Base-by-base conservation (phyloP, 2,888 invertebrate species). In the Baronia brevicornis region DNA sequence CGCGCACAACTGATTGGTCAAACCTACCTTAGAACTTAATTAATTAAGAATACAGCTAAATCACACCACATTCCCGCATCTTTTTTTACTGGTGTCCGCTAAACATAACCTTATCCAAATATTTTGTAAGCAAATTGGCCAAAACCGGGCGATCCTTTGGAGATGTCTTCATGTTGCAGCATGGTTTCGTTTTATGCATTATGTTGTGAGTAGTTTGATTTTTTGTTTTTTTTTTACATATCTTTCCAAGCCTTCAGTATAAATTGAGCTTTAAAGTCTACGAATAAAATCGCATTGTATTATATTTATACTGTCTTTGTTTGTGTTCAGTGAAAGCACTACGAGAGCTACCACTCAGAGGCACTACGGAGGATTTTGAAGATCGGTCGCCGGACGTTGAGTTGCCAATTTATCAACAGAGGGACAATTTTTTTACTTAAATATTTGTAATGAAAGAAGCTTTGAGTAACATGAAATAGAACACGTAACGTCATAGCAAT, bases 401-500 rank as follows among this genome's bases (percentile, higher is more conserved):
- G 63, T 85, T 94, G 64, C 94, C 94, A 31, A 87, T 94, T 44
- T 93, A 92, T 64, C 94, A 95, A 72, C 94, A 94, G 73, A 88
- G 94, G 61, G 93, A 94, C 62, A 94, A 94, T 71, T 94, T 89
- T 82, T 93, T 91, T 68, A 86, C 87, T 39, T 88, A 84, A 75
- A 48, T 22, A n/a, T n/a, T n/a, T n/a, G n/a, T n/a, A n/a, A n/a
- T n/a, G n/a, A n/a, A n/a, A n/a, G n/a, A n/a, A n/a, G n/a, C n/a
- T n/a, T n/a, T n/a, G n/a, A n/a, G n/a, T n/a, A n/a, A n/a, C n/a
- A n/a, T n/a, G n/a, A n/a, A n/a, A n/a, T n/a, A n/a, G n/a, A n/a
- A n/a, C n/a, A n/a, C n/a, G n/a, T n/a, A n/a, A n/a, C n/a, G n/a
- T n/a, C n/a, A n/a, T n/a, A n/a, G n/a, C n/a, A n/a, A n/a, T n/a